Conservation (phyloP, 2,113 vertebrate species). For the Colinus virginianus region DNA sequence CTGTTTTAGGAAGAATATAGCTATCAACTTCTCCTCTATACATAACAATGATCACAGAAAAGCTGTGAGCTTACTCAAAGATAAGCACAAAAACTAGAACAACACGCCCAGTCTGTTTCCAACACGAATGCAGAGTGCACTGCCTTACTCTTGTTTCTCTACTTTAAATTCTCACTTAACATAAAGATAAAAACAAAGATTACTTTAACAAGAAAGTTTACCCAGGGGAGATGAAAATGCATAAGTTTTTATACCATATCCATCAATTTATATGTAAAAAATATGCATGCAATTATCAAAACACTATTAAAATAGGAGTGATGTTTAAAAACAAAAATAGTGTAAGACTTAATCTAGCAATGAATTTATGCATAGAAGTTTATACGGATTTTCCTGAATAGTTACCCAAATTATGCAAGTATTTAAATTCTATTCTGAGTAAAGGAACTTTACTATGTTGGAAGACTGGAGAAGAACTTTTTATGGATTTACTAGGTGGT, state of each 20-base stretch:
- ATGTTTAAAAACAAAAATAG: background rate
- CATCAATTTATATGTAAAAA: background rate
- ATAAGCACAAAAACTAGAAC: background rate
- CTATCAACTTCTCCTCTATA: background rate
- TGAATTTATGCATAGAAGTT: background rate
- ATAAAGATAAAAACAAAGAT: background rate
- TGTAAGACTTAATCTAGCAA: background rate
- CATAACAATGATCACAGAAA: background rate
- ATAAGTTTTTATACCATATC: background rate
- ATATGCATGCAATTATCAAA: background rate
- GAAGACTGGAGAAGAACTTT: background rate
- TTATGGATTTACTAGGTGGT: background rate
- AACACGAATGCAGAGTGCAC: rapidly evolving
- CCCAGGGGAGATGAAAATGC: background rate
- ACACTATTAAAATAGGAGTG: background rate
- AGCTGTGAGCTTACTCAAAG: background rate
- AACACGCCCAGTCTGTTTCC: background rate
- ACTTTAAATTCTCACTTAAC: background rate
- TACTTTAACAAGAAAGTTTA: background rate
- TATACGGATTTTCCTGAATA: background rate
- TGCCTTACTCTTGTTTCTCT: background rate
- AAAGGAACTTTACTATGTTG: background rate
- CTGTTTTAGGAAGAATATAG: background rate
- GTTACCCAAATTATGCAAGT: background rate
- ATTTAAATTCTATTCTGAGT: background rate